Conservation (phyloP, 30 jellyfish, hydroid and myxozoan species). For the Hydractinia symbiolongicarpus region DNA sequence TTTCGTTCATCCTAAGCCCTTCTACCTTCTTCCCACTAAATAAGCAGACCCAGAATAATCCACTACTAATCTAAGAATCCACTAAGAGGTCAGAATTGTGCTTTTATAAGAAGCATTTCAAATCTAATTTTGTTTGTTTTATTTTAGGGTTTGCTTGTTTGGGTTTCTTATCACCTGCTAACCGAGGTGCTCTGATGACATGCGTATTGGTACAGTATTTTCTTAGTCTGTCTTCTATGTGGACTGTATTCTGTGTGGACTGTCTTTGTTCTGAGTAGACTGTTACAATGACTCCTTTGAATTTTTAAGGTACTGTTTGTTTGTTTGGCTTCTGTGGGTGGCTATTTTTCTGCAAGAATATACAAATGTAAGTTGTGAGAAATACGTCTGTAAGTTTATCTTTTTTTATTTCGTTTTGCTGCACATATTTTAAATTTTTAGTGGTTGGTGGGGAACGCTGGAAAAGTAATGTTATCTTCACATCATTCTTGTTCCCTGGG, state of each 20-base stretch:
- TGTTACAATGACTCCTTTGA: background rate
- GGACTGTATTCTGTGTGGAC: background rate
- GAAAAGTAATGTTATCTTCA: conserved; percentile 82
- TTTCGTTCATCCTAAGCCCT: too few species aligned
- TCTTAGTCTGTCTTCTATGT: background rate
- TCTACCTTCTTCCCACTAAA: too few species aligned
- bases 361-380: conserved; percentile 62
- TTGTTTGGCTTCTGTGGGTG: conserved; percentile 91
- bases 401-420: background rate
- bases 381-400: background rate
- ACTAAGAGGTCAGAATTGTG: too few species aligned
- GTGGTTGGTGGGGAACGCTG: conserved; percentile 96
- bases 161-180: conserved; percentile 97
- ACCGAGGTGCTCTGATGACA: conserved; percentile 98
- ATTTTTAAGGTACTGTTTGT: conserved; percentile 81
- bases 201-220: conserved; percentile 75
- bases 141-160: conserved; percentile 91
- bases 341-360: conserved; percentile 83
- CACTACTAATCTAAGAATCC: too few species aligned
- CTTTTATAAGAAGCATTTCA: too few species aligned
- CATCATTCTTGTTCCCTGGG: conserved; percentile 97
- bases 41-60: too few species aligned
- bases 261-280: background rate
- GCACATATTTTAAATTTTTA: background rate
- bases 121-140: background rate